Conservation (phyloP, 2,888 invertebrate species). For the Carpatolechia fugitivella region DNA sequence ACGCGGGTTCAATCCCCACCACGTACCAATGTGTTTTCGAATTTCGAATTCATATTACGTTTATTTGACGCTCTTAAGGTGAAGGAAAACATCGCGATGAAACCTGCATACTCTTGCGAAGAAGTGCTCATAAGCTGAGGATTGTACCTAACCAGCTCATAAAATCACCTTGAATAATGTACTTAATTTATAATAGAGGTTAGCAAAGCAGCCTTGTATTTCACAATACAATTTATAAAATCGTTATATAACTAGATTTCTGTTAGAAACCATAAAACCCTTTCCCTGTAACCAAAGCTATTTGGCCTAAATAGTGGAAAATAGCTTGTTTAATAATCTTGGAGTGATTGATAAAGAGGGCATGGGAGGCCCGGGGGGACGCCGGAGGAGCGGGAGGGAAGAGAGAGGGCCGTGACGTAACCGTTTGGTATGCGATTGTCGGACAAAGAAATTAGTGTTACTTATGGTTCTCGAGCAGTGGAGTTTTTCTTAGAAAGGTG, state of each 20-base stretch:
- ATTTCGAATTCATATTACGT: no score
- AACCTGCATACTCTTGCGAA: no score
- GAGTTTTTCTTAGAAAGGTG: background rate
- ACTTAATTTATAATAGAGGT: constrained; percentile 2
- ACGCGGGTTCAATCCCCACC: no score
- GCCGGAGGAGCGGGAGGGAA: constrained; percentile 25
- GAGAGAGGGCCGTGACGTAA: constrained; percentile 62
- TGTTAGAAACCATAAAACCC: constrained; percentile 1
- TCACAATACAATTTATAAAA: background rate
- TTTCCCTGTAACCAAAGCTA: background rate
- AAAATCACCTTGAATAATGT: constrained; percentile 1
- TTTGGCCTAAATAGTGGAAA: constrained; percentile 23
- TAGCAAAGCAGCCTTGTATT: constrained; percentile 1
- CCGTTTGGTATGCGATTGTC: constrained; percentile 62
- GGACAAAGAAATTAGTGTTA: constrained; percentile 46
- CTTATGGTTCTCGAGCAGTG: background rate
- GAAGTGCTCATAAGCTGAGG: no score
- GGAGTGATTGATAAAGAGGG: constrained; percentile 57
- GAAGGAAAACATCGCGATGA: no score
- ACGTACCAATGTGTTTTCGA: no score
- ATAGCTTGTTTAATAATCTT: constrained; percentile 43
- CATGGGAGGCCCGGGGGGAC: constrained; percentile 25
- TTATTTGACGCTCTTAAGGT: no score
- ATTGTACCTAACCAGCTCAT: background rate
- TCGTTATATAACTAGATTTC: constrained; percentile 2